Conservation (phyloP, 2,797 vertebrate species). For the Sebastolobus alascanus region DNA sequence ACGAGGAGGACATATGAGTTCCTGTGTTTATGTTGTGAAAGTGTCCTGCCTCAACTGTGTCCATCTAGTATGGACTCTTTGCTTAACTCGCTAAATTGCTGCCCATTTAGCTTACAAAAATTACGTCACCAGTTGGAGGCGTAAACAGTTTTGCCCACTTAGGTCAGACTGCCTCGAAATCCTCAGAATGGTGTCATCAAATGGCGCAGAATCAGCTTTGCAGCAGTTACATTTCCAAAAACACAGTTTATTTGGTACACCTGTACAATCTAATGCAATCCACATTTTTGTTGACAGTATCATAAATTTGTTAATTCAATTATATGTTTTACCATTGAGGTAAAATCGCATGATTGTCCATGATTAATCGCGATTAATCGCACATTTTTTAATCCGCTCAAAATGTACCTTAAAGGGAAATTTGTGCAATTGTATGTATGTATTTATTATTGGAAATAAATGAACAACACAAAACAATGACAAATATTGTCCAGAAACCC, state of each 20-base stretch:
- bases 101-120: neutral
- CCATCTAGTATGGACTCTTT: neutral
- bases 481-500: no score
- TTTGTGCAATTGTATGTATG: no score
- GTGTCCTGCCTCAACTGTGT: slow-evolving; percentile 8
- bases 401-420: no score
- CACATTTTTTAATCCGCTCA: no score
- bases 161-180: slow-evolving; percentile 2
- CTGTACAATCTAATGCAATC: no score
- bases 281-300: neutral
- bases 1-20: slow-evolving; percentile 24
- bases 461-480: no score
- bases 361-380: no score
- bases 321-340: neutral
- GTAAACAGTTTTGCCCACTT: slow-evolving; percentile 22
- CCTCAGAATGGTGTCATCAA: neutral
- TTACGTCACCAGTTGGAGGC: neutral
- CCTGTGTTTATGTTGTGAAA: slow-evolving; percentile 27
- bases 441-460: no score
- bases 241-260: neutral
- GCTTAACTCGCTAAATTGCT: no score
- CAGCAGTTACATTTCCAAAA: neutral
- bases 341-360: neutral
- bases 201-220: neutral
- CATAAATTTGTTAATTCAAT: neutral